A percentile compares a stretch with the other conserved stretches of the same genome.
phyloP scores from a whole-genome alignment of 1,140 invertebrate species.

The Drosophila eugracilis region DNA sequence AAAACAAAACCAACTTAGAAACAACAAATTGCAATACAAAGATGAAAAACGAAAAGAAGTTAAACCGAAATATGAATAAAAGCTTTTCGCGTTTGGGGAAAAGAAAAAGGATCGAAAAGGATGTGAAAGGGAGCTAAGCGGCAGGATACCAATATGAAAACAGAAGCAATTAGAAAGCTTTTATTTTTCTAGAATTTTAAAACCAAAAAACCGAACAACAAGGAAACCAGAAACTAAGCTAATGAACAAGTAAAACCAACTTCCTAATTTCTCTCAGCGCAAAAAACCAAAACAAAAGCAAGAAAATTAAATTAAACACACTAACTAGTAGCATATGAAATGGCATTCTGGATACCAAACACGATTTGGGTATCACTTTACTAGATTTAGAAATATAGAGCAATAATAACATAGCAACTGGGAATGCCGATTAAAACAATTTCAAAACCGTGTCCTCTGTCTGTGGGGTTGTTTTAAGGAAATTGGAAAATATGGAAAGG shows the following conservation, averaged over 20 bases:
- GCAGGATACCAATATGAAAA: constrained; percentile 57
- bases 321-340: constrained; percentile 35
- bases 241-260: constrained; percentile 52
- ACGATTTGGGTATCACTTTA: constrained; percentile 10
- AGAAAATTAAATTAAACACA: constrained; percentile 40
- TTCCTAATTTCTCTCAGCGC: constrained; percentile 81
- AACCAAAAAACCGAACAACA: constrained; percentile 29
- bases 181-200: constrained; percentile 82
- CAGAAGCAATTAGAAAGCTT: constrained; percentile 78
- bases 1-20: constrained; percentile 23
- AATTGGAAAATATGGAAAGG: too few species aligned
- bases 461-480: constrained; percentile 42
- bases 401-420: constrained; percentile 40
- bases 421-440: constrained; percentile 17
- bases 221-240: constrained; percentile 31
- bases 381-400: constrained; percentile 37
- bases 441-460: constrained; percentile 30
- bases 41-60: constrained; percentile 1
- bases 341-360: constrained; percentile 23
- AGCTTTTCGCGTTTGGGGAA: constrained; percentile 54
- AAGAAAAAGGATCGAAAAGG: constrained; percentile 5
- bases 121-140: constrained; percentile 12
- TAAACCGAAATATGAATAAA: constrained; percentile 25
- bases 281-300: constrained; percentile 26
- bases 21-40: constrained; percentile 29